Evolutionary conservation across 2,888 invertebrate genomes (phyloP).

Genomic region (Lepas anatifera): DNA sequence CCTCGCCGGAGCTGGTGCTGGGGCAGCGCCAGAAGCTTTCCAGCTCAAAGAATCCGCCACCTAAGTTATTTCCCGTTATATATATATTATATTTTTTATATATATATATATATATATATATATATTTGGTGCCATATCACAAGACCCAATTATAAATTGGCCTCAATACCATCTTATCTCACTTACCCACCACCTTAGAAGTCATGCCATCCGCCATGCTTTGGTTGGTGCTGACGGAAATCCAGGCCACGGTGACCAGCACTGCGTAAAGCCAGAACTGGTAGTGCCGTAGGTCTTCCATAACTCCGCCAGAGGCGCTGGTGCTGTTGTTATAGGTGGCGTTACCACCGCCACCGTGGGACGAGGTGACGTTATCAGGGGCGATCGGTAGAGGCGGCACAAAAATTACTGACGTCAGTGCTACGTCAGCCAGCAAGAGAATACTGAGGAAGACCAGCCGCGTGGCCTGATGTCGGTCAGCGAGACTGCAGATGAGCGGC

Average conservation of each 20-base stretch:
- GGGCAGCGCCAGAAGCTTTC: too few species aligned
- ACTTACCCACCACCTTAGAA: not conserved
- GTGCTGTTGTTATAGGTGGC: not conserved
- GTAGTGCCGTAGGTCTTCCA: not conserved
- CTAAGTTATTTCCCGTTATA: too few species aligned
- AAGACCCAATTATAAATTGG: too few species aligned
- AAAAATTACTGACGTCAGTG: not conserved
- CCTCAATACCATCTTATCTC: too few species aligned
- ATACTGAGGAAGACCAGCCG: not conserved
- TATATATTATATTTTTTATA: too few species aligned
- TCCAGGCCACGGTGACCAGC: not conserved
- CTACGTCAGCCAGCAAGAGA: not conserved
- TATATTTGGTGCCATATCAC: too few species aligned
- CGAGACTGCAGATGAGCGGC: not conserved
- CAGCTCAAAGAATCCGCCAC: too few species aligned
- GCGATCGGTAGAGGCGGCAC: not conserved
- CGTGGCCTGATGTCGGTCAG: not conserved
- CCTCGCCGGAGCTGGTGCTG: too few species aligned
- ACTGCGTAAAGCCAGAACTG: constrained; percentile 2
- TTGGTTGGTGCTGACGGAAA: not conserved
- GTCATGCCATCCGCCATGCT: constrained; percentile 3
- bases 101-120: too few species aligned
- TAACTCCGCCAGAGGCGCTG: not conserved
- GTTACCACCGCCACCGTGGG: too few species aligned
- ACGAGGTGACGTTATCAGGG: not conserved